Conservation (phyloP, 1,140 invertebrate species). For the Aphelinus certus region DNA sequence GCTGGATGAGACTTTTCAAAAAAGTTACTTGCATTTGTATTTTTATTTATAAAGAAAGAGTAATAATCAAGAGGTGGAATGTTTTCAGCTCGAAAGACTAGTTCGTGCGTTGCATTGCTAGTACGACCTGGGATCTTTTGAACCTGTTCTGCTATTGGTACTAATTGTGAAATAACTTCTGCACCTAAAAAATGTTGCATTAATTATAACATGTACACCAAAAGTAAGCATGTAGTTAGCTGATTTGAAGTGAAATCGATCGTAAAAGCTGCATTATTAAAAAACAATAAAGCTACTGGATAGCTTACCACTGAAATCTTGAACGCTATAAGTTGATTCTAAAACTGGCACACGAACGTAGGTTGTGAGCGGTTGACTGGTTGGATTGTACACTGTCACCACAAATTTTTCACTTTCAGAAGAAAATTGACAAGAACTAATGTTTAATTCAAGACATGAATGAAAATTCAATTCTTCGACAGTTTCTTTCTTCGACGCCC, state of each 20-base stretch:
- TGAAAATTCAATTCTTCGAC: constrained; percentile 37
- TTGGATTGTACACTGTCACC: constrained; percentile 83
- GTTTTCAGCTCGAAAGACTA: too few species aligned
- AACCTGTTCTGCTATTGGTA: too few species aligned
- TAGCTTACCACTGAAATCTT: background rate
- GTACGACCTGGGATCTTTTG: too few species aligned
- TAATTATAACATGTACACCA: constrained; percentile 70
- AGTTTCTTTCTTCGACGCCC: background rate
- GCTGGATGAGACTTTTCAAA: too few species aligned
- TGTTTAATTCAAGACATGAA: constrained; percentile 74
- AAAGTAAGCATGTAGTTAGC: constrained; percentile 76
- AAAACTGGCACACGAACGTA: constrained; percentile 79
- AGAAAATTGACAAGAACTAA: constrained; percentile 70
- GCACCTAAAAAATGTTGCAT: constrained; percentile 44
- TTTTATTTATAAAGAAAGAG: too few species aligned
- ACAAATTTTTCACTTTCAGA: constrained; percentile 73
- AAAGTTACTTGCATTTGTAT: too few species aligned
- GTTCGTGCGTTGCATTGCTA: too few species aligned
- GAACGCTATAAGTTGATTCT: too few species aligned
- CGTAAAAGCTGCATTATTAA: constrained; percentile 69
- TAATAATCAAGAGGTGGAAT: too few species aligned
- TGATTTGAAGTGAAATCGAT: constrained; percentile 70
- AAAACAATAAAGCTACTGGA: too few species aligned
- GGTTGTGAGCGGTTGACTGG: constrained; percentile 73
- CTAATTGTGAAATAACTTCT: too few species aligned